These are phyloP conservation scores for Chloroclystis v-ata DNA, from an alignment of 2,888 invertebrate species.

Conservation along the genomic window DNA sequence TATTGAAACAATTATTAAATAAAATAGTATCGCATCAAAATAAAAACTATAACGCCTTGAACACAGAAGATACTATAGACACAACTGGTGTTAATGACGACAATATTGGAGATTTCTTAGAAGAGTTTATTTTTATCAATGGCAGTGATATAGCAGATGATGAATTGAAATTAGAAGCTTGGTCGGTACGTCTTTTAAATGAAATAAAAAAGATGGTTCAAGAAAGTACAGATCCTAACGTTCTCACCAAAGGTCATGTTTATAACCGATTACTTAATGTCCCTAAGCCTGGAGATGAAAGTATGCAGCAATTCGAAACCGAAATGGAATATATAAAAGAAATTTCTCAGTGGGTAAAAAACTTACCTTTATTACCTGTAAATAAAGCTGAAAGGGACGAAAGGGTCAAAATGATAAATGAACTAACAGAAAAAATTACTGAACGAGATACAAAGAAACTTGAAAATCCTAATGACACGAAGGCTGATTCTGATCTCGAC, in stretches of 20 bases:
- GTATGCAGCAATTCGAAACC: conserved; percentile 35
- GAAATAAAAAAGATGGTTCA: conserved; percentile 43
- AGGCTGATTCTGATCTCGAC: conserved; percentile 32
- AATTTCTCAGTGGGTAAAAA: conserved; percentile 54
- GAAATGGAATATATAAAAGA: conserved; percentile 49
- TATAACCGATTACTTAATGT: conserved; percentile 36
- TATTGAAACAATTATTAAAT: conserved; percentile 36
- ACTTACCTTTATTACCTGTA: conserved; percentile 44
- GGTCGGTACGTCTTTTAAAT: conserved; percentile 42
- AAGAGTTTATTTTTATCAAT: conserved; percentile 43
- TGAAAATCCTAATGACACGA: conserved; percentile 24
- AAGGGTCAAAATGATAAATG: conserved; percentile 39
- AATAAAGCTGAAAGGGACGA: conserved; percentile 28
- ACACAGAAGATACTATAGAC: conserved; percentile 13
- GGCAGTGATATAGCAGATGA: conserved; percentile 46
- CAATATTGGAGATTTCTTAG: conserved; percentile 45
- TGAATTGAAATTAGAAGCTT: conserved; percentile 46
- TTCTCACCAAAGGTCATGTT: conserved; percentile 36
- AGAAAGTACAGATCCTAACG: conserved; percentile 32
- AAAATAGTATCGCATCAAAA: conserved; percentile 29
- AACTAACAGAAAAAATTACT: conserved; percentile 45
- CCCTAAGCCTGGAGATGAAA: conserved; percentile 36
- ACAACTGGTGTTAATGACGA: conserved; percentile 31
- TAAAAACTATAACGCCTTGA: neutral
- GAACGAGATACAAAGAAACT: conserved; percentile 31